Evolutionary conservation across 2,888 invertebrate genomes (phyloP), one percentile per base, ranked within the genome.

Genomic region (Liopterus haemorrhoidalis): DNA sequence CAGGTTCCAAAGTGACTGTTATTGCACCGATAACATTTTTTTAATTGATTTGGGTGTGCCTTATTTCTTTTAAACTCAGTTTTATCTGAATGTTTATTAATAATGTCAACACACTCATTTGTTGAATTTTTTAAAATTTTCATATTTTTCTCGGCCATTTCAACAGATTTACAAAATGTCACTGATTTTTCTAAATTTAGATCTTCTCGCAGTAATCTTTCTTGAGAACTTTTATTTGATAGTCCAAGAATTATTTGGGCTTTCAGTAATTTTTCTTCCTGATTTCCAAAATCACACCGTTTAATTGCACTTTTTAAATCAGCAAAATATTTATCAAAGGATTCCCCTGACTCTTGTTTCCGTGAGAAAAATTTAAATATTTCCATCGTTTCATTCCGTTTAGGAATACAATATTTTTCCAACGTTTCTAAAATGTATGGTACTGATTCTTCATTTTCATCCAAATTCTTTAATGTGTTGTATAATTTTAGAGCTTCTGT

Each of bases 291-390:
- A 3, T 32, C 41, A 42, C 46, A 46, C 6, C 37, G 3, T 39
- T 25, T 42, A 27, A 9, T 21, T 19, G 4, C 30, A 20, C 24
- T 51, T 44, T 36, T 50, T 47, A 45, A 27, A 37, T 46, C 41
- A 3, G 32, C 30, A 31, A 33, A 27, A 28, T 21, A 42, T 8
- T 41, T 14, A 21, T 43, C 50, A 37, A 50, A 49, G 9, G 46
- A 33, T 27, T 46, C 49, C 24, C 24, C 33, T 22, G 4, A 12
- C 16, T 37, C 14, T 40, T 50, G 50, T 5, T 28, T 32, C 11
- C 46, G 25, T 21, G 30, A 33, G 15, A 49, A 46, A 20, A 52
- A 52, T 22, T 41, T 32, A 24, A 39, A 46, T 20, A 47, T 45
- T 12, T 41, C 49, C 40, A 45, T 42, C 15, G 38, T 36, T 35